Evolutionary conservation across 2,797 vertebrate genomes (phyloP).

Genomic region (Myotis findleyi): DNA sequence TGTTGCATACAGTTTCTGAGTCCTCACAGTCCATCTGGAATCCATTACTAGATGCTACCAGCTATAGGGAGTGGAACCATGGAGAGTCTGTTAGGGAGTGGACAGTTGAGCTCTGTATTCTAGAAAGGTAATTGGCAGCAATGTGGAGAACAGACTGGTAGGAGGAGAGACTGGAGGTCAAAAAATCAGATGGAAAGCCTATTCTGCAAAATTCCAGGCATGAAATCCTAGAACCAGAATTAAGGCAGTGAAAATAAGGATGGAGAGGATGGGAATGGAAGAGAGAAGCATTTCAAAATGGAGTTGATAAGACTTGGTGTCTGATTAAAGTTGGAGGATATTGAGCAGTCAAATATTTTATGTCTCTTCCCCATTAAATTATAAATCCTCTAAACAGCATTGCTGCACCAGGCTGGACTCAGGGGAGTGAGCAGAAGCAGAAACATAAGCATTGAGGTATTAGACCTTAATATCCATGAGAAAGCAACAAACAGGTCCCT

Average conservation of each 20-base stretch:
- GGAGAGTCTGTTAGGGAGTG: slow-evolving; percentile 33
- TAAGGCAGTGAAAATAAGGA: background rate
- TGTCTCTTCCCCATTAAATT: background rate
- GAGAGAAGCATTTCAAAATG: background rate
- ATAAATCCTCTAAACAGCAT: background rate
- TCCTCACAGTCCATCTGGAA: slow-evolving; percentile 41
- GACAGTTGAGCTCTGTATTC: slow-evolving; percentile 27
- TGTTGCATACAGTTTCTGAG: slow-evolving; percentile 40
- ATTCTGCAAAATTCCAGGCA: background rate
- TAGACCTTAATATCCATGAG: background rate
- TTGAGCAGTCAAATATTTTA: background rate
- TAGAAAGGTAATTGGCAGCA: slow-evolving; percentile 23
- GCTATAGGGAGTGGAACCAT: background rate
- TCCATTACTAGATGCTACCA: slow-evolving; percentile 55
- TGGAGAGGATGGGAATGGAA: background rate
- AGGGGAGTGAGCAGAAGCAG: background rate
- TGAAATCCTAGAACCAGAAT: background rate
- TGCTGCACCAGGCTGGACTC: background rate
- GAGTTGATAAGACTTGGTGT: background rate
- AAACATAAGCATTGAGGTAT: background rate
- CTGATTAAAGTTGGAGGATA: background rate
- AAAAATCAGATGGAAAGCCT: background rate
- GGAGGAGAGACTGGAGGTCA: background rate
- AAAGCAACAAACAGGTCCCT: background rate
- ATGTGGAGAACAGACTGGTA: background rate